phyloP scores from a whole-genome alignment of 1,140 invertebrate genomes.

The Drosophila prosaltans region DNA sequence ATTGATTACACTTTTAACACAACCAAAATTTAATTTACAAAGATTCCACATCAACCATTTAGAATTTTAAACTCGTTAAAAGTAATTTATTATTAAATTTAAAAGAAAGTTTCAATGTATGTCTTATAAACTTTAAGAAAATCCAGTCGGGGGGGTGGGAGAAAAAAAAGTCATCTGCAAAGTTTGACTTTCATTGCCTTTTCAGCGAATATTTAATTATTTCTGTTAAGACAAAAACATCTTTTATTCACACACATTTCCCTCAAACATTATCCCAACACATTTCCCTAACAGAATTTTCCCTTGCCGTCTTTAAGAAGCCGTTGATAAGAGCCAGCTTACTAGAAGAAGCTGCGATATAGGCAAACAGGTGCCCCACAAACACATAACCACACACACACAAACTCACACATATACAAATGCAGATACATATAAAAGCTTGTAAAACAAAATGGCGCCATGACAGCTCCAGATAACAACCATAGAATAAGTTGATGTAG shows the following conservation, averaged over 20 bases:
- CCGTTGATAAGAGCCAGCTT: conserved; percentile 17
- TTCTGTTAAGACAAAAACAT: conserved; percentile 5
- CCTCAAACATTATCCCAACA: conserved; percentile 1
- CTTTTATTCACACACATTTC: not conserved
- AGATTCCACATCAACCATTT: no score
- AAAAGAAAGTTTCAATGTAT: not conserved
- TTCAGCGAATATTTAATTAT: conserved; percentile 5
- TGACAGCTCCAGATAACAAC: conserved; percentile 68
- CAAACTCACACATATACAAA: conserved; percentile 16
- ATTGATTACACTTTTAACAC: no score
- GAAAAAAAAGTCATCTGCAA: not conserved
- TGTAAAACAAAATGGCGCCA: conserved; percentile 48
- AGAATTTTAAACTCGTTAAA: no score
- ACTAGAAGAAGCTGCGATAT: conserved; percentile 26
- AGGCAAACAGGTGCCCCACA: conserved; percentile 51
- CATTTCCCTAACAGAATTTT: not conserved
- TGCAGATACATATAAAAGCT: not conserved
- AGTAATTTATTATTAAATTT: no score
- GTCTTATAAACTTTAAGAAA: not conserved
- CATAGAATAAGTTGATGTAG: conserved; percentile 11
- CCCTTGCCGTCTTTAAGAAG: conserved; percentile 15
- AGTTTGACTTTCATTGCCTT: not conserved
- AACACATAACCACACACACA: not conserved
- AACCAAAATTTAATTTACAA: no score
- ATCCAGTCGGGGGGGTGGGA: not conserved